Percentiles rank a stretch among this genome's conserved stretches.
Evolutionary conservation across 30 jellyfish, hydroid and myxozoan species (phyloP).

Genomic region (Turritopsis dohrnii): DNA sequence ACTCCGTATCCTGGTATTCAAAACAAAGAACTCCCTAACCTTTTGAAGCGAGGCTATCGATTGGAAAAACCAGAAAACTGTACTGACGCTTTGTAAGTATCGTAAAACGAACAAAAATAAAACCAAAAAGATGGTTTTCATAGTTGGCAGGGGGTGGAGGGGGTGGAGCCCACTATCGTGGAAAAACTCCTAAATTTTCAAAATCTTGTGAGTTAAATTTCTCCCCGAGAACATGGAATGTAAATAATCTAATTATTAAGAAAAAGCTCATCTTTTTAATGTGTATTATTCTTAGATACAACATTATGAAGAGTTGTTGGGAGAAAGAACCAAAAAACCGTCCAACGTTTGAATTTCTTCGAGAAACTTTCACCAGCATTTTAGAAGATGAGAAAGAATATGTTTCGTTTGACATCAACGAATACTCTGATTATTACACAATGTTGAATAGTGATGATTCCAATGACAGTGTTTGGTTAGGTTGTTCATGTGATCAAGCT

Average conservation of each 20-base stretch:
- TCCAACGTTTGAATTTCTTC: slow-evolving; percentile 83
- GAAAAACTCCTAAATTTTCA: too few species aligned
- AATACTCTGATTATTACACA: not conserved
- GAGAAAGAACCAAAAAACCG: slow-evolving; percentile 71
- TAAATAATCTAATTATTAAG: too few species aligned
- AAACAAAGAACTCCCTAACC: slow-evolving; percentile 39
- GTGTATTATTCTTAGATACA: too few species aligned
- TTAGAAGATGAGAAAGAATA: not conserved
- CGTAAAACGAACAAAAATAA: too few species aligned
- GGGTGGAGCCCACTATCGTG: too few species aligned
- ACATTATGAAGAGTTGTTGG: slow-evolving; percentile 93
- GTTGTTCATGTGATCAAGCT: not conserved
- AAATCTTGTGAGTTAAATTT: too few species aligned
- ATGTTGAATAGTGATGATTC: not conserved
- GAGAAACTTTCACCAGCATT: slow-evolving; percentile 15
- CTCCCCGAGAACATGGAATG: too few species aligned
- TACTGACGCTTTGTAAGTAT: slow-evolving; percentile 76
- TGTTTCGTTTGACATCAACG: not conserved
- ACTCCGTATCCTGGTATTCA: slow-evolving; percentile 76
- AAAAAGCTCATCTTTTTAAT: too few species aligned
- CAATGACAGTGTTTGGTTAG: not conserved
- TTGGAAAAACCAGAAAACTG: slow-evolving; percentile 88
- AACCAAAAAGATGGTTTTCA: too few species aligned
- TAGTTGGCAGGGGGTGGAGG: too few species aligned
- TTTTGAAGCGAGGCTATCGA: slow-evolving; percentile 57